Evolutionary conservation across 1,140 invertebrate genomes (phyloP).

Genomic region (Anastrepha obliqua): DNA sequence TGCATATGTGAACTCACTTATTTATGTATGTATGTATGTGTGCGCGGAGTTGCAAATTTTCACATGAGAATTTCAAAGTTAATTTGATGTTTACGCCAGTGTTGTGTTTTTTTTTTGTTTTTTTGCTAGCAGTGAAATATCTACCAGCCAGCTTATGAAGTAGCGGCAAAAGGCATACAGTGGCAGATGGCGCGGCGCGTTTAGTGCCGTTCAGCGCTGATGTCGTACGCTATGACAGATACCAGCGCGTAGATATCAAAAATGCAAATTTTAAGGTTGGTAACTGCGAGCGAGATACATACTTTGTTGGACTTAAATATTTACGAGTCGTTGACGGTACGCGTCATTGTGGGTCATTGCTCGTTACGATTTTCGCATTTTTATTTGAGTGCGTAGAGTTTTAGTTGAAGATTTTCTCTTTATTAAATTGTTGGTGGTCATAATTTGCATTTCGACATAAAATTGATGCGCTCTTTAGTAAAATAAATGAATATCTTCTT

Average conservation of each 20-base stretch:
- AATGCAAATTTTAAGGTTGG: conserved; percentile 42
- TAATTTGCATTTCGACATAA: too few species aligned
- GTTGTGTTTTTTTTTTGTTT: not conserved
- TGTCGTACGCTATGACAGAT: not conserved
- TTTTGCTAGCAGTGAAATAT: not conserved
- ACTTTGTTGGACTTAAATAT: not conserved
- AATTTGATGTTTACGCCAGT: not conserved
- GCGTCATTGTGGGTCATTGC: not conserved
- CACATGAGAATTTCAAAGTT: not conserved
- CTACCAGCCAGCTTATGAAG: not conserved
- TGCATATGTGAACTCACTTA: not conserved
- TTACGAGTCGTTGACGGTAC: not conserved
- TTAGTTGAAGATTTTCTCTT: too few species aligned
- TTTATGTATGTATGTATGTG: not conserved
- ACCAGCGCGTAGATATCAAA: conserved; percentile 24
- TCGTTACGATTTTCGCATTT: not conserved
- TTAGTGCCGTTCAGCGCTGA: not conserved
- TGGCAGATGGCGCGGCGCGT: conserved; percentile 3
- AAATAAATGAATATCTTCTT: too few species aligned
- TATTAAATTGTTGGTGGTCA: too few species aligned
- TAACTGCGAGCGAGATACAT: not conserved
- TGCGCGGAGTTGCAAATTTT: not conserved
- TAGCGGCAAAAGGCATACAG: not conserved
- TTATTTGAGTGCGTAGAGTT: too few species aligned
- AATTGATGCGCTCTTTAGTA: too few species aligned